Conservation (phyloP, 2,113 vertebrate species). For the Pomatostomus ruficeps region DNA sequence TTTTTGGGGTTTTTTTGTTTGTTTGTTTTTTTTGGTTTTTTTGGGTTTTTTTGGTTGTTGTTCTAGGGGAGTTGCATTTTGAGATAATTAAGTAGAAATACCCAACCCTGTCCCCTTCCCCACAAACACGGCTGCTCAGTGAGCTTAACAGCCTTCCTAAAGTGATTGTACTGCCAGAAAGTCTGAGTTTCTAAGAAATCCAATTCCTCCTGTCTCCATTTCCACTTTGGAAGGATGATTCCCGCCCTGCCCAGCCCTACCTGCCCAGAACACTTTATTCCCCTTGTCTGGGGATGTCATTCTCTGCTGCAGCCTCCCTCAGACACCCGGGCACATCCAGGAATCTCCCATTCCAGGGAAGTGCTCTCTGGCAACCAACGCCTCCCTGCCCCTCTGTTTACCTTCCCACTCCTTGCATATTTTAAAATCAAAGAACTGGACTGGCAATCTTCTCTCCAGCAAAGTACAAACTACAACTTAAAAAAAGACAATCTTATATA, state of each 20-base stretch:
- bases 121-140: not conserved
- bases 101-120: not conserved
- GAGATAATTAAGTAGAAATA: not conserved
- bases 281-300: conserved; percentile 57
- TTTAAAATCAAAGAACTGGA: conserved; percentile 41
- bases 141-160: not conserved
- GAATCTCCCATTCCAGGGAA: conserved; percentile 56
- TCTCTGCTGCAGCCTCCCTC: conserved; percentile 13
- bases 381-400: conserved; percentile 45
- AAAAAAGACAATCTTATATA: not conserved
- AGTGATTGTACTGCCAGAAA: not conserved
- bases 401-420: conserved; percentile 55
- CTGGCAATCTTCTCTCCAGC: not conserved
- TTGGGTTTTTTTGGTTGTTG: too few relatives aligned
- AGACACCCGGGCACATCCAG: conserved; percentile 37
- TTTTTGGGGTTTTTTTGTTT: too few relatives aligned
- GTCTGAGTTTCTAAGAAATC: not conserved
- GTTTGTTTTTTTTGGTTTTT: too few relatives aligned
- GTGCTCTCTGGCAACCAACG: conserved; percentile 54
- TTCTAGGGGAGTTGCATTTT: not conserved
- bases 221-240: conserved; percentile 41
- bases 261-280: conserved; percentile 29
- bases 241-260: conserved; percentile 21
- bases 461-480: not conserved
- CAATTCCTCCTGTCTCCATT: conserved; percentile 25